Base-by-base conservation (phyloP, 2,888 invertebrate genomes). In the Noctua comes region DNA sequence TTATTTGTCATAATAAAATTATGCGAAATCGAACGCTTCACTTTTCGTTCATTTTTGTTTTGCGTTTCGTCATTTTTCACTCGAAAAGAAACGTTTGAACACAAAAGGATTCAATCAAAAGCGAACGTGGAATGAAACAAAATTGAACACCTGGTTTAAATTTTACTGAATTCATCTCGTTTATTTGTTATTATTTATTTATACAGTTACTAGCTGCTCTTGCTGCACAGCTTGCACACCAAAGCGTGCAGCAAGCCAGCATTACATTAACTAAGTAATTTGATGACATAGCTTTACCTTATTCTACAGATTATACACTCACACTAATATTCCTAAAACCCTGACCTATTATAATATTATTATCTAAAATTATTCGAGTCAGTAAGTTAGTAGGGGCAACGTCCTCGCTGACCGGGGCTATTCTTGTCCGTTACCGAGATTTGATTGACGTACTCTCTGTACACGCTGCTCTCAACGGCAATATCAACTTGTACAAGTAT, bases 371-470 rank as follows among this genome's bases (percentile, higher is more conserved):
- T 51, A 79, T 72, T 72, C 40, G 24, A 40, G 65, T 69, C n/a
- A 59, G 51, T 65, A 59, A 46, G 68, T n/a, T 87, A 27, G 89
- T 89, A 89, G 82, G 80, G 86, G 86, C 1, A 43, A 57, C 59
- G 85, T 68, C 65, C 72, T 51, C 40, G 65, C 80, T 89, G 88
- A 89, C 88, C 88, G 76, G n/a, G 74, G 88, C 85, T 88, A 89
- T 84, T 89, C 62, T 66, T 79, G 89, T 79, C 78, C 75, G 68
- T n/a, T 51, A 7, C 78, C 68, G 82, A 88, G 88, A 86, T 88
- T 89, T 89, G 88, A 89, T 89, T 86, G 88, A 89, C 88, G 87
- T 77, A 82, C 82, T 82, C 68, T 51, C 69, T n/a, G 64, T 78
- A 76, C 77, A 76, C 64, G 54, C 16, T 18, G 36, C 57, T 48